phyloP scores from a whole-genome alignment of 2,797 vertebrate genomes.

The Phylloscopus collybita region DNA sequence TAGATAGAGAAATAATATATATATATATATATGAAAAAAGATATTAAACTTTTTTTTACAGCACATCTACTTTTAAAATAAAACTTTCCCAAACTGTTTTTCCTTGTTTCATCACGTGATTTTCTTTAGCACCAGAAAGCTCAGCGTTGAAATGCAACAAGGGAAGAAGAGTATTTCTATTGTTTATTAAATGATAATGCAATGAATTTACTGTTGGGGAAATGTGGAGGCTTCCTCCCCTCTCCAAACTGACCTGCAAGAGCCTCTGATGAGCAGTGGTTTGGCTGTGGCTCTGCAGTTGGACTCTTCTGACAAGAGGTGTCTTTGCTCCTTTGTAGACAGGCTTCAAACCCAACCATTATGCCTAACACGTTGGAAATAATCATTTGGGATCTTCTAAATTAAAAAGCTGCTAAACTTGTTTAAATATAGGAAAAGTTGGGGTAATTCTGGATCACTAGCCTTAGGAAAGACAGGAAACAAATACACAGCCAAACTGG shows the following conservation, averaged over 20 bases:
- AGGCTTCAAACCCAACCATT: neutral
- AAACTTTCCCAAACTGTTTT: conserved; percentile 48
- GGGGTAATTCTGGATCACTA: neutral
- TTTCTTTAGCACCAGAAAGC: neutral
- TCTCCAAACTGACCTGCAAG: neutral
- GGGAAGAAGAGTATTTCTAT: neutral
- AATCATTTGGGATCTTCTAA: neutral
- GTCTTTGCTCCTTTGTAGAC: neutral
- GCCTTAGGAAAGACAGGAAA: neutral
- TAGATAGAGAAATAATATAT: conserved; percentile 49
- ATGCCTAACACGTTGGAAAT: neutral
- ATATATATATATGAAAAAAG: neutral
- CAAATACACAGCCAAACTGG: neutral
- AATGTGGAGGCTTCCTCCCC: neutral
- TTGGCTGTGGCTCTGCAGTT: neutral
- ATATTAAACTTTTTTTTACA: conserved; percentile 24
- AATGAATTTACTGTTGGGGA: neutral
- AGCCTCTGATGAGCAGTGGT: neutral
- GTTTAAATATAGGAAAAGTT: conserved; percentile 4
- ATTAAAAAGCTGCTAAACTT: neutral
- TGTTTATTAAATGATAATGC: neutral
- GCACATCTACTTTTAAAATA: conserved; percentile 32
- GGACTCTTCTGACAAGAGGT: neutral
- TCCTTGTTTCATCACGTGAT: neutral
- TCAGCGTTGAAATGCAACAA: rapidly evolving